Conservation (phyloP, 2,888 invertebrate species). For the Lapara coniferarum region DNA sequence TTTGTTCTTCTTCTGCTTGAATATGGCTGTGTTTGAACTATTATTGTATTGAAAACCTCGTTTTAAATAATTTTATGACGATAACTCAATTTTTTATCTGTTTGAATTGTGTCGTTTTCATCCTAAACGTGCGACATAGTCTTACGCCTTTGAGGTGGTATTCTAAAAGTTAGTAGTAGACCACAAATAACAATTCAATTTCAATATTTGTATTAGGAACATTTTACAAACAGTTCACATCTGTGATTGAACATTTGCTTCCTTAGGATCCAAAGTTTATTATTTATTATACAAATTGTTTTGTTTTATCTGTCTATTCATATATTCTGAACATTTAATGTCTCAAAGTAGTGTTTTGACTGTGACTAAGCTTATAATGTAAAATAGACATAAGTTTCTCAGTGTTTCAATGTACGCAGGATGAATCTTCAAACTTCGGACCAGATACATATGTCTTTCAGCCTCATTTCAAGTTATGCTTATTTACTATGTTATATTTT, state of each 20-base stretch:
- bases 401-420: conserved; percentile 11
- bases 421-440: conserved; percentile 11
- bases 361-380: conserved; percentile 17
- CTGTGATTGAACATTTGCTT: conserved; percentile 25
- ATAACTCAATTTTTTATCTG: no score
- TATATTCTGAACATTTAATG: conserved; percentile 18
- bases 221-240: conserved; percentile 24
- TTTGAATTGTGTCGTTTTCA: no score
- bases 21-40: no score
- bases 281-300: conserved; percentile 7
- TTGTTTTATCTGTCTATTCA: conserved; percentile 10
- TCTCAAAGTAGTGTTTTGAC: conserved; percentile 17
- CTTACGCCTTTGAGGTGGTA: conserved; percentile 50
- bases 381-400: conserved; percentile 24
- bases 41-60: no score
- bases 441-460: conserved; percentile 18
- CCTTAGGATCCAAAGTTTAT: conserved; percentile 13
- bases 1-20: no score
- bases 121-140: no score
- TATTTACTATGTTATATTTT: conserved; percentile 46
- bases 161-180: conserved; percentile 42
- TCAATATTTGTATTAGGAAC: conserved; percentile 24
- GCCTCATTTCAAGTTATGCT: conserved; percentile 25
- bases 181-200: conserved; percentile 8
- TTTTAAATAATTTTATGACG: no score